phyloP scores from a whole-genome alignment of 92 coral and sea anemone species.

The Hydrozoanthus gracilis region DNA sequence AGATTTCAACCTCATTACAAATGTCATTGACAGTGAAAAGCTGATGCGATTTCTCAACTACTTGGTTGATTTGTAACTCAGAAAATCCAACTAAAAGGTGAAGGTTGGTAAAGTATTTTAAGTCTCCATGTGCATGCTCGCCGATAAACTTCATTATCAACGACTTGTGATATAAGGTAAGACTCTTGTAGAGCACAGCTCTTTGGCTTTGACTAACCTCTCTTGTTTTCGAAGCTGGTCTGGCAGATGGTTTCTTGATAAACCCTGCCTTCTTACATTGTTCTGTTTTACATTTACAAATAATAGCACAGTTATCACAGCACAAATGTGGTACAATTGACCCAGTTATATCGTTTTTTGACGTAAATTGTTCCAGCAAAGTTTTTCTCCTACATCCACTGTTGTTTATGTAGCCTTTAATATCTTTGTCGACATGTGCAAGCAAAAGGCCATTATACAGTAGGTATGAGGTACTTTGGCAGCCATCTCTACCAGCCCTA shows the following conservation, averaged over 20 bases:
- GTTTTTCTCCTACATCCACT: conserved; percentile 31
- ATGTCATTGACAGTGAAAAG: conserved; percentile 60
- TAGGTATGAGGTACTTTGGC: conserved; percentile 53
- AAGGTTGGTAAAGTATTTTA: conserved; percentile 46
- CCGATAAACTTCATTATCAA: too few species aligned
- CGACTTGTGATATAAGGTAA: too few species aligned
- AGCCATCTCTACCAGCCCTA: conserved; percentile 72
- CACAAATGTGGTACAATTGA: conserved; percentile 48
- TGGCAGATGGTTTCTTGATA: too few species aligned
- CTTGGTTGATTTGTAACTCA: conserved; percentile 64
- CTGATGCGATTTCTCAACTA: conserved; percentile 44
- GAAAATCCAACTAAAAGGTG: conserved; percentile 65
- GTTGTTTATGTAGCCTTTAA: conserved; percentile 21
- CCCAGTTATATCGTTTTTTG: too few species aligned
- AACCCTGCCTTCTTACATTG: too few species aligned
- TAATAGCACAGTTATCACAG: conserved; percentile 71
- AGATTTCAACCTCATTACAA: conserved; percentile 55
- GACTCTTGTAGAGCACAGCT: too few species aligned
- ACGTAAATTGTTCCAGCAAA: too few species aligned
- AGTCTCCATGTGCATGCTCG: too few species aligned
- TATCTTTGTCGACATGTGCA: conserved; percentile 65
- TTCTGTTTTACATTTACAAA: conserved; percentile 21
- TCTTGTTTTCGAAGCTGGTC: too few species aligned
- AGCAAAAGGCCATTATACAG: conserved; percentile 63
- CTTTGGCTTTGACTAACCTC: too few species aligned